Conservation (phyloP, 2,888 invertebrate species). For the Lumbricus terrestris region DNA sequence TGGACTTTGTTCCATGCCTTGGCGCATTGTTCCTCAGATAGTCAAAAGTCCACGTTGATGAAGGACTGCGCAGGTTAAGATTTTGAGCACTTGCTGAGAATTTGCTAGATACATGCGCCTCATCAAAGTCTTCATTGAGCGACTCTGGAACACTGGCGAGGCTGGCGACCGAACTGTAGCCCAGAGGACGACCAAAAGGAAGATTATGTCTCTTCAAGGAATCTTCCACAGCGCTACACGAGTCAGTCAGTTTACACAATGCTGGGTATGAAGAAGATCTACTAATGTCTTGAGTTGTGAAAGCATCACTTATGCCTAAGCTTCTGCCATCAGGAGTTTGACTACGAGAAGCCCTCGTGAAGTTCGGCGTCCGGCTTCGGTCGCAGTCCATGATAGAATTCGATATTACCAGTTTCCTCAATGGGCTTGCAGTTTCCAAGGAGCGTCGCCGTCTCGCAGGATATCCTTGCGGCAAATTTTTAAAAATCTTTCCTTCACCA, state of each 20-base stretch:
- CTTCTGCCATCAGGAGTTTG: neutral
- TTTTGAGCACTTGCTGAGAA: neutral
- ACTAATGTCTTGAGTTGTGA: neutral
- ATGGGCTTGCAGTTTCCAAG: neutral
- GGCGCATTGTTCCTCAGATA: neutral
- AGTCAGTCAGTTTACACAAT: neutral
- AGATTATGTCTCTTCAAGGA: neutral
- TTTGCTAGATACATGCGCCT: neutral
- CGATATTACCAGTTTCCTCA: neutral
- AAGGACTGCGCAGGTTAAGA: neutral
- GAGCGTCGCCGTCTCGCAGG: neutral
- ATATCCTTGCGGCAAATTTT: neutral
- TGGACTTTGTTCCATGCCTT: neutral
- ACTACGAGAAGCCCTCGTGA: neutral
- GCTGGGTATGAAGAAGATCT: slow-evolving; percentile 7
- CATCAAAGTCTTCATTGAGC: slow-evolving; percentile 5
- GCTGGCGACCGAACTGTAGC: neutral
- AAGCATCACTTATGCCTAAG: neutral
- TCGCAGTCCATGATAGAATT: neutral
- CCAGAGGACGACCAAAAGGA: neutral
- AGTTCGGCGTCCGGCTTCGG: neutral
- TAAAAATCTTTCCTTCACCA: neutral
- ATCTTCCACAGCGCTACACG: neutral
- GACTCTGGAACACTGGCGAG: slow-evolving; percentile 13
- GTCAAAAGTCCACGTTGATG: neutral